Evolutionary conservation across 2,888 invertebrate species (phyloP).

Genomic region (Mesopsocus fuscifrons): DNA sequence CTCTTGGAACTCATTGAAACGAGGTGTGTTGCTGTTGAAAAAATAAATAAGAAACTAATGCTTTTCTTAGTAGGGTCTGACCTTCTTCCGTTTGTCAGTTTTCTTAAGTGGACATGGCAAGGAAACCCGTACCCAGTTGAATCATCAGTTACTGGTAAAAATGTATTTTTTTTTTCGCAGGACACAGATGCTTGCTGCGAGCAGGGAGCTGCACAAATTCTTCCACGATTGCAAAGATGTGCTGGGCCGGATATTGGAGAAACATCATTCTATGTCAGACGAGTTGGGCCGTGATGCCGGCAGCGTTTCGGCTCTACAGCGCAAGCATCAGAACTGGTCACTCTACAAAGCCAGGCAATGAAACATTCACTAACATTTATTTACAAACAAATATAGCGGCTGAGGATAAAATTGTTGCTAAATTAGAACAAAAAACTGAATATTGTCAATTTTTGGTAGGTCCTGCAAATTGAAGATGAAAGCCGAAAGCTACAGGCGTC

Average conservation of each 20-base stretch:
- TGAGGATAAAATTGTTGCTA: no score
- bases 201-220: conserved; percentile 96
- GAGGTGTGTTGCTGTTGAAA: no score
- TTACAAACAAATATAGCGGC: no score
- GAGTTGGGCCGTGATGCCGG: conserved; percentile 96
- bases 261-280: conserved; percentile 89
- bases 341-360: conserved; percentile 64
- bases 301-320: conserved; percentile 82
- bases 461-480: conserved; percentile 82
- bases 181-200: conserved; percentile 82
- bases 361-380: conserved; percentile 1
- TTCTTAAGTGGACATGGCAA: no score
- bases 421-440: no score
- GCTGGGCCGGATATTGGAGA: conserved; percentile 82
- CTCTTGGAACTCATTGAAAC: conserved; percentile 95
- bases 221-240: conserved; percentile 99
- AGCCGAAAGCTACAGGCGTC: conserved; percentile 80
- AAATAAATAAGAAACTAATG: no score
- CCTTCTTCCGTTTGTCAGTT: no score
- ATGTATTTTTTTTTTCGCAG: no score
- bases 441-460: no score
- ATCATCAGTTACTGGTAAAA: no score
- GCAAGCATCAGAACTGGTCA: conserved; percentile 91
- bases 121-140: no score
- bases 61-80: no score